Evolutionary conservation across 2,888 invertebrate species (phyloP).

Genomic region (Stramonita haemastoma): DNA sequence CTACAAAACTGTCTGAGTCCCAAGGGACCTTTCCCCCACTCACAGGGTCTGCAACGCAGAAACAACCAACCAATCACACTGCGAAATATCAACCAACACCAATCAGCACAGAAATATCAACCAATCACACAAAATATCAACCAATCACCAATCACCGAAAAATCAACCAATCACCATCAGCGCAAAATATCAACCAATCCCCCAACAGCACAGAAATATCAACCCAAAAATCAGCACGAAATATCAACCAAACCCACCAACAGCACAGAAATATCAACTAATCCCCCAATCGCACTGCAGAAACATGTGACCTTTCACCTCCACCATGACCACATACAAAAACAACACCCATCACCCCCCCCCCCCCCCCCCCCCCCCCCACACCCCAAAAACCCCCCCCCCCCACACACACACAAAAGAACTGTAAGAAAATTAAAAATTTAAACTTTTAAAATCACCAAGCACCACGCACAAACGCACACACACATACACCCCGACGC

Average conservation of each 20-base stretch:
- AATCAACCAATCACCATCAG: too few relatives aligned
- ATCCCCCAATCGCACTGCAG: not conserved
- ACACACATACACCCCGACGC: not conserved
- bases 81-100: not conserved
- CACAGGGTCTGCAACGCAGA: constrained; percentile 34
- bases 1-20: constrained; percentile 48
- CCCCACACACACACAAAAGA: too few relatives aligned
- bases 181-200: too few relatives aligned
- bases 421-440: not conserved
- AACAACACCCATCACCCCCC: too few relatives aligned
- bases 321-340: too few relatives aligned
- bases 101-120: not conserved
- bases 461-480: not conserved
- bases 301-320: too few relatives aligned
- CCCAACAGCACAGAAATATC: too few relatives aligned
- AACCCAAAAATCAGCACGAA: too few relatives aligned
- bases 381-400: too few relatives aligned
- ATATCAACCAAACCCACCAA: too few relatives aligned
- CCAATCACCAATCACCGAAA: not conserved
- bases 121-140: not conserved
- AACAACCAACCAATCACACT: not conserved
- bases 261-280: not conserved
- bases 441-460: not conserved
- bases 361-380: too few relatives aligned
- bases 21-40: constrained; percentile 44